Evolutionary conservation across 2,797 vertebrate species (phyloP).

Genomic region (Sorex maritimensis): DNA sequence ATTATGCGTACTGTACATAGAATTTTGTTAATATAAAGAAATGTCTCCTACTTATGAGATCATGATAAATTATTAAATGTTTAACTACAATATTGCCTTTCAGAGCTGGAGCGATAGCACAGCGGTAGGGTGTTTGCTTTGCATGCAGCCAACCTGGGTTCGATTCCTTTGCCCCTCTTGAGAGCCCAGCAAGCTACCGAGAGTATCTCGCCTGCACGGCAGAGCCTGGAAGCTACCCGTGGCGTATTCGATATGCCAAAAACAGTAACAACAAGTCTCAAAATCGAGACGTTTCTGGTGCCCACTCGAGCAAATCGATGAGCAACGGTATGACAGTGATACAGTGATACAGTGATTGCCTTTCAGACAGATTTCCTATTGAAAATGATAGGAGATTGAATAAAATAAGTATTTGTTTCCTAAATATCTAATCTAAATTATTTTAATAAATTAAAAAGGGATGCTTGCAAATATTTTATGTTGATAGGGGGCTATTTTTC

Average conservation of each 20-base stretch:
- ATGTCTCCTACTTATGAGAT: constrained; percentile 49
- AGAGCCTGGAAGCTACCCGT: too few species aligned
- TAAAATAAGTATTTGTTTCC: constrained; percentile 18
- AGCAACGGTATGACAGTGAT: too few species aligned
- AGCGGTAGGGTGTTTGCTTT: too few species aligned
- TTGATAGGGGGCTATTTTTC: neutral
- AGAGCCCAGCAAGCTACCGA: too few species aligned
- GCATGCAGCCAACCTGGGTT: too few species aligned
- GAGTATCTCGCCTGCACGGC: too few species aligned
- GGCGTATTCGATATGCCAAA: too few species aligned
- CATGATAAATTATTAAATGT: constrained; percentile 62
- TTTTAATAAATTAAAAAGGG: constrained; percentile 38
- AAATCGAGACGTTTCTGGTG: too few species aligned
- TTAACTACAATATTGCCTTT: constrained; percentile 48
- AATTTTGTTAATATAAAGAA: constrained; percentile 55
- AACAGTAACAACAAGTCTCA: too few species aligned
- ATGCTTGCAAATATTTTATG: neutral
- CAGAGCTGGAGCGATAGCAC: neutral
- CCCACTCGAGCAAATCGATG: too few species aligned
- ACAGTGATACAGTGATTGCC: constrained; percentile 25
- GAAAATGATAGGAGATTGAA: constrained; percentile 17
- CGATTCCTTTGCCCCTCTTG: too few species aligned
- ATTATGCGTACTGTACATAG: constrained; percentile 46
- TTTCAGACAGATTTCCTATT: constrained; percentile 51
- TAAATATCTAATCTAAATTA: constrained; percentile 50